Evolutionary conservation across 1,140 invertebrate genomes (phyloP).

Genomic region (Drosophila orosa): DNA sequence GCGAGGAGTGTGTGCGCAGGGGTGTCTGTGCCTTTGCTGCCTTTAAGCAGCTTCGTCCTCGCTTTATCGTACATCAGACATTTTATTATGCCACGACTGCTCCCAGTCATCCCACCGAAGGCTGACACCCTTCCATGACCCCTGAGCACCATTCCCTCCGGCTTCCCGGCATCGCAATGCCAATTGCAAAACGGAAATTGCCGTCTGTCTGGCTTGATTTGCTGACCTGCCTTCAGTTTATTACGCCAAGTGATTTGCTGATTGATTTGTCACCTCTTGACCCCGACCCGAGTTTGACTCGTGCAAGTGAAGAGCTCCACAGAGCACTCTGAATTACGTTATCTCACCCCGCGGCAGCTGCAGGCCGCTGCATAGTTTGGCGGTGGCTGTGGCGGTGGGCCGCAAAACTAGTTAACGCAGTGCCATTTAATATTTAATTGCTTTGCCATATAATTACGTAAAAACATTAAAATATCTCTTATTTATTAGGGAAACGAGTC

Average conservation of each 20-base stretch:
- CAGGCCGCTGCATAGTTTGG: constrained; percentile 16
- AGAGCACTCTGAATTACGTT: background rate
- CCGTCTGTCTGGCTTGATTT: constrained; percentile 73
- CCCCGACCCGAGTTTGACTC: constrained; percentile 24
- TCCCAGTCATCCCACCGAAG: background rate
- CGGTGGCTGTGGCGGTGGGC: constrained; percentile 14
- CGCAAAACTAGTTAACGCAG: constrained; percentile 70
- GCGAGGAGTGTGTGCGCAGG: constrained; percentile 24
- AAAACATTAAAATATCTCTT: constrained; percentile 81
- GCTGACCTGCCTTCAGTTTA: constrained; percentile 66
- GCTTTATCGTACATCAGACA: constrained; percentile 71
- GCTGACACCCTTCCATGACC: constrained; percentile 12
- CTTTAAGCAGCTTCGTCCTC: constrained; percentile 55
- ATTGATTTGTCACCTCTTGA: constrained; percentile 73
- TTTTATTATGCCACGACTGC: constrained; percentile 66
- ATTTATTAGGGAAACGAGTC: constrained; percentile 57
- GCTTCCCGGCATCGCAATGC: constrained; percentile 24
- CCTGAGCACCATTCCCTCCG: background rate
- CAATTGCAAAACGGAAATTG: constrained; percentile 78
- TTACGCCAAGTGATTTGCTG: constrained; percentile 72
- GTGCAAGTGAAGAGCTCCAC: constrained; percentile 11
- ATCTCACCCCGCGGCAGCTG: background rate
- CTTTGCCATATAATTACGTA: constrained; percentile 77
- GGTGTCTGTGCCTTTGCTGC: constrained; percentile 24
- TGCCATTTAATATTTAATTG: constrained; percentile 76